Evolutionary conservation across 1,140 invertebrate genomes (phyloP), one percentile per base, ranked within the genome.

Genomic region (Solenopsis fugax): DNA sequence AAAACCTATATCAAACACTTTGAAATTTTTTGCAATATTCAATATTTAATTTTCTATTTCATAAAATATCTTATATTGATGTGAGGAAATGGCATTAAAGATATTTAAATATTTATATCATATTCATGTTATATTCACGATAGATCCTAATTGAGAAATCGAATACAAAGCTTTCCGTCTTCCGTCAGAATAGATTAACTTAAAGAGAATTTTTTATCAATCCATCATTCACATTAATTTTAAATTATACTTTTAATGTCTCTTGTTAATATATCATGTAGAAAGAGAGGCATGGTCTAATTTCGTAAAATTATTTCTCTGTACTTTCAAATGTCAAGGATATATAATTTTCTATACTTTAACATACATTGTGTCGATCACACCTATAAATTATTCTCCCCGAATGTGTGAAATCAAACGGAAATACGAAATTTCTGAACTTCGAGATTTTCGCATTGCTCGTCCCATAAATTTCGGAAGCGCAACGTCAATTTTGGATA

Each of bases 391-490:
- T 73, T 73, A 50, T n/a, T 13, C 29, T 75, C 4, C 12, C 21
- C 41, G 54, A 84, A 73, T 60, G 56, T 73, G 41, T 67, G 69
- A 84, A 62, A 84, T 84, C 69, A 73, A 60, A 45, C 12, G 18
- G 45, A 73, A 73, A 34, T 71, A 56, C 37, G 16, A 56, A 69
- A 81, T 81, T 71, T 56, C 37, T 4, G 24, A 50, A 84, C 80
- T 84, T 84, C 21, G 24, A 54, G 24, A 54, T 71, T 73, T 60
- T 60, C 69, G 54, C 69, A 62, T 84, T 84, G 71, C 41, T n/a
- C 52, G 41, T 84, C 41, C 41, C 45, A 84, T 84, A 84, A 84
- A 84, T 84, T 84, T 73, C 80, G 69, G 69, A 60, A 75, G 41
- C 41, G 54, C 21, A 60, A 84, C 56, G 80, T 84, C 80, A 73